These are phyloP conservation scores for Phymorhynchus buccinoides DNA, from an alignment of 1,140 invertebrate genomes.

Conservation along the genomic window DNA sequence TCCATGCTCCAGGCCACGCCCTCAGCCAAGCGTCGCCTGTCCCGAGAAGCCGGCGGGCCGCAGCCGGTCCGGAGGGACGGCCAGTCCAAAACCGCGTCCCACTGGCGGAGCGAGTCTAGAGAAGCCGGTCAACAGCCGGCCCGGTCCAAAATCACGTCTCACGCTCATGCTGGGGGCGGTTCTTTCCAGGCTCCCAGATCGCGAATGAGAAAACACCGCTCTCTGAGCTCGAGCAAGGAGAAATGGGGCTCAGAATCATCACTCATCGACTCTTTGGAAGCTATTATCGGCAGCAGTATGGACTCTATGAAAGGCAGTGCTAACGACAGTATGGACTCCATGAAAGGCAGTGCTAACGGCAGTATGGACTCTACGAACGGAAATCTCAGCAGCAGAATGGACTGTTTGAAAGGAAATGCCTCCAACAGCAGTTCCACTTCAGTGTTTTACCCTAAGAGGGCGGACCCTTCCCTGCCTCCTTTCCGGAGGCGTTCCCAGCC, in stretches of 20 bases:
- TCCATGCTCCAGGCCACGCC: not conserved
- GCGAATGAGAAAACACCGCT: not conserved
- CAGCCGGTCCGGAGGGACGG: not conserved
- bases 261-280: too few species aligned
- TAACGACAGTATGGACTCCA: not conserved
- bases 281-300: too few species aligned
- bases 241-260: not conserved
- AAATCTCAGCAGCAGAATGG: not conserved
- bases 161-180: not conserved
- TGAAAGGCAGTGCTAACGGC: not conserved
- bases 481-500: not conserved
- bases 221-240: not conserved
- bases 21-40: not conserved
- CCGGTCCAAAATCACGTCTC: not conserved
- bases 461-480: not conserved
- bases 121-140: not conserved
- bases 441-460: not conserved
- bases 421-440: not conserved
- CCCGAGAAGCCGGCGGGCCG: not conserved
- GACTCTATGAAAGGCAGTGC: not conserved
- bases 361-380: not conserved
- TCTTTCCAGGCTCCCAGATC: not conserved
- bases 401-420: not conserved
- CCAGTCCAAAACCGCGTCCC: too few species aligned
- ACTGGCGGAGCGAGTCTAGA: not conserved